phyloP scores from a whole-genome alignment of 2,113 vertebrate species.

The Lontra canadensis region DNA sequence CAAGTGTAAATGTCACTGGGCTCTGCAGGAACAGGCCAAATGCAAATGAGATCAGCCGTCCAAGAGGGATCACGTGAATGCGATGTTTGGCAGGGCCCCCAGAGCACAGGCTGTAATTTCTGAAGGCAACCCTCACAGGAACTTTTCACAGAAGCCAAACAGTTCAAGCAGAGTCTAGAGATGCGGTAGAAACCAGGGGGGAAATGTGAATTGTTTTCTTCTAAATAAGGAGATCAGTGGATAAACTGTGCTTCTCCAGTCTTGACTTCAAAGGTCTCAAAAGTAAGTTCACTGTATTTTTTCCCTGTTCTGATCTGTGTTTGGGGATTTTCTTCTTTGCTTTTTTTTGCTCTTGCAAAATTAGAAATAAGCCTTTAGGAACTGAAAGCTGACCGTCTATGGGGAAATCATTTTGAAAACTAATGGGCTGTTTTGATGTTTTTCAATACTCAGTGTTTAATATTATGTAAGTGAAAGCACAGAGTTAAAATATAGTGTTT shows the following conservation, averaged over 20 bases:
- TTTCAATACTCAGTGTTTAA: background rate
- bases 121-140: background rate
- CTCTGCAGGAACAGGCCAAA: background rate
- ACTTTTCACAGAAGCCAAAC: background rate
- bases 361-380: background rate
- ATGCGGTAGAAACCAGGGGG: background rate
- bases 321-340: background rate
- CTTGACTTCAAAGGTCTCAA: background rate
- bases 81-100: background rate
- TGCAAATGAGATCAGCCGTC: background rate
- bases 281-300: conserved; percentile 36
- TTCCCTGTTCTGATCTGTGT: background rate
- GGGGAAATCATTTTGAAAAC: background rate
- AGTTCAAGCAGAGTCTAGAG: background rate
- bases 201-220: background rate
- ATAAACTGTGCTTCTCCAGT: background rate
- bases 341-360: background rate
- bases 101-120: background rate
- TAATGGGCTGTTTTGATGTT: background rate
- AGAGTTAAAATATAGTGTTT: background rate
- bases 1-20: background rate
- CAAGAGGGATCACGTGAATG: background rate
- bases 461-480: background rate
- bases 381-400: background rate
- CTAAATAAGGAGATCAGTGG: background rate